Evolutionary conservation across 2,888 invertebrate genomes (phyloP), one percentile per base, ranked within the genome.

Genomic region (Himalopsyche tibetana): DNA sequence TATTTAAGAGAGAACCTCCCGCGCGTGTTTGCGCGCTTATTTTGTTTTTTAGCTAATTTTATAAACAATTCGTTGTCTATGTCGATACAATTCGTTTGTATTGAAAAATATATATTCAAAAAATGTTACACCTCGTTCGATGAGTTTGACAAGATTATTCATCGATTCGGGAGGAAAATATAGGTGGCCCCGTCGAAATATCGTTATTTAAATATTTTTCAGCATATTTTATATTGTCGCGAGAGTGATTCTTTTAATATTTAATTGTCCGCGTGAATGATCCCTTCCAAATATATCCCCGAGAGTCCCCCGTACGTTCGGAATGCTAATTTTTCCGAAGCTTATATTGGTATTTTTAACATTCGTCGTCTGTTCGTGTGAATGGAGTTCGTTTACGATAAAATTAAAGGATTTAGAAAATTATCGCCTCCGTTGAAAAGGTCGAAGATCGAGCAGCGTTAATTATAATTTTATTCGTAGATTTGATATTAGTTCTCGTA

Each of bases 401-500:
- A 80, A 80, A 80, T 40, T 80, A 80, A 80, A 80, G 15, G 17
- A 42, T 80, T 80, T 80, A 80, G 63, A 63, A 63, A 63, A 63
- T 63, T 63, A 19, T 63, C 28, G 63, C 63, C 19, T 56, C 56
- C n/a, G 63, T 51, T 51, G 15, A 51, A 15, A 51, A 12, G 51
- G 51, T 51, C 63, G 63, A 63, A 63, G 28, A 63, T 63, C 63
- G 63, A 63, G 28, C 63, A 63, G 63, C 63, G 63, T 63, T 63
- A 63, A 63, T 63, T 63, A 63, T 63, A 63, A 63, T 63, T 63
- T 63, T 19, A 63, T 63, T 63, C 19, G 63, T 63, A 63, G 63
- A 63, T 63, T 63, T 63, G 63, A 63, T 63, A 63, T 63, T 63
- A 63, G 63, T 63, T 63, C 63, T 63, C 63, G 63, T 63, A 63